Conservation (phyloP, 1,140 invertebrate genomes). For the Drosophila suzukii region DNA sequence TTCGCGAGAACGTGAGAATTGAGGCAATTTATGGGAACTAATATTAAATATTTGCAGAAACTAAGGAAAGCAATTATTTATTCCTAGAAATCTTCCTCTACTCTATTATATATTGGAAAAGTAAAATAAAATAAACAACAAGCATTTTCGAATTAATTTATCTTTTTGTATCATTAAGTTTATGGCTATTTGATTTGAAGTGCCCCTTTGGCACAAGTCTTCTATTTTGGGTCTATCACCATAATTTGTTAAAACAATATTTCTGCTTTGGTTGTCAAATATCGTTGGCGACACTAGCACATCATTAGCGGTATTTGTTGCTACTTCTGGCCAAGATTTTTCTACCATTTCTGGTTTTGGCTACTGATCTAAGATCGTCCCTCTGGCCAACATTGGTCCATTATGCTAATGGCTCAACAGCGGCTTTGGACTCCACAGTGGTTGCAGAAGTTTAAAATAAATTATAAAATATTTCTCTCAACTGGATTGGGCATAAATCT, state of each 20-base stretch:
- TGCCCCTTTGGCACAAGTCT: slow-evolving; percentile 31
- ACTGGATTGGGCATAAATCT: slow-evolving; percentile 64
- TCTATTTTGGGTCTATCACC: slow-evolving; percentile 5
- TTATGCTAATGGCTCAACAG: slow-evolving; percentile 69
- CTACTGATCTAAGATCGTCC: slow-evolving; percentile 27
- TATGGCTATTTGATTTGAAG: slow-evolving; percentile 17
- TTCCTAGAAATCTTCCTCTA: not conserved
- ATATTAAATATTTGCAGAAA: slow-evolving; percentile 2
- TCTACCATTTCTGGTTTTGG: slow-evolving; percentile 35
- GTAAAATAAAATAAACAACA: not conserved
- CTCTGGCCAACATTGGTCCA: slow-evolving; percentile 51
- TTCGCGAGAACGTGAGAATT: slow-evolving; percentile 30
- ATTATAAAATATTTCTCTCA: slow-evolving; percentile 63
- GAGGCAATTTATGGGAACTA: not conserved
- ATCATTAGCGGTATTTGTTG: slow-evolving; percentile 66
- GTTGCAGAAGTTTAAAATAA: slow-evolving; percentile 62
- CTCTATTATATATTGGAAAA: not conserved
- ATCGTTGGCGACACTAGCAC: slow-evolving; percentile 65
- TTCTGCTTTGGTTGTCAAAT: slow-evolving; percentile 59
- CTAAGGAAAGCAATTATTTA: not conserved
- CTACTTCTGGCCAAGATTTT: slow-evolving; percentile 25
- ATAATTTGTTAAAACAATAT: slow-evolving; percentile 57
- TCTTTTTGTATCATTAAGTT: slow-evolving; percentile 12
- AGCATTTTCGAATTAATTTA: slow-evolving; percentile 11
- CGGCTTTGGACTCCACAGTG: slow-evolving; percentile 32